phyloP scores from a whole-genome alignment of 2,888 invertebrate species.

The Panzeria rudis region DNA sequence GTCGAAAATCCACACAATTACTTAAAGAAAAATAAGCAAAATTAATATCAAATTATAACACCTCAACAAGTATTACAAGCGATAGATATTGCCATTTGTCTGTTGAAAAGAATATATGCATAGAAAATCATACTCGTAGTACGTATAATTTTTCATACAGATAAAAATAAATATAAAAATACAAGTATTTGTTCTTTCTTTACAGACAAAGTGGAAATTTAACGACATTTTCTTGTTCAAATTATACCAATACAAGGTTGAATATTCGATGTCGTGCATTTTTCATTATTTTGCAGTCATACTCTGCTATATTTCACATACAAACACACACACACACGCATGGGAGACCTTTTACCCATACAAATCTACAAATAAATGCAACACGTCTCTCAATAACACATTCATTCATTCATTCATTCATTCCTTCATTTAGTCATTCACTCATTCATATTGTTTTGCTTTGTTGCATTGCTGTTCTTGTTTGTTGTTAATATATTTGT shows the following conservation, averaged over 20 bases:
- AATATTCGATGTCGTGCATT: slow-evolving; percentile 9
- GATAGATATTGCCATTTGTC: background rate
- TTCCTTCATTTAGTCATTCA: background rate
- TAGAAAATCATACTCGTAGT: background rate
- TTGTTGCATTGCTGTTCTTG: slow-evolving; percentile 34
- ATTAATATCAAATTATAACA: background rate
- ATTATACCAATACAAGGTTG: slow-evolving; percentile 32
- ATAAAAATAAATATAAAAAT: slow-evolving; percentile 5
- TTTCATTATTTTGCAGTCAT: slow-evolving; percentile 27
- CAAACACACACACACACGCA: background rate
- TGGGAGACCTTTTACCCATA: background rate
- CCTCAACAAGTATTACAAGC: background rate
- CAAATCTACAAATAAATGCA: slow-evolving; percentile 9
- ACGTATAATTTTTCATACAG: background rate
- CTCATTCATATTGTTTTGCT: slow-evolving; percentile 26
- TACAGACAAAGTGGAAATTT: slow-evolving; percentile 36
- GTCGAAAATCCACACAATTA: background rate
- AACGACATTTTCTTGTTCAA: slow-evolving; percentile 54
- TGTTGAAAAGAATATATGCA: background rate
- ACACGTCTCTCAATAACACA: slow-evolving; percentile 45
- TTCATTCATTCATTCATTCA: slow-evolving; percentile 32
- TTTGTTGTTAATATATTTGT: slow-evolving; percentile 40
- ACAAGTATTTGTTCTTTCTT: background rate
- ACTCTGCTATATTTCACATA: background rate
- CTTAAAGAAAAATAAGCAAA: background rate